phyloP scores from a whole-genome alignment of 35 echinoderm and acorn worm species.

The Lytechinus variegatus region DNA sequence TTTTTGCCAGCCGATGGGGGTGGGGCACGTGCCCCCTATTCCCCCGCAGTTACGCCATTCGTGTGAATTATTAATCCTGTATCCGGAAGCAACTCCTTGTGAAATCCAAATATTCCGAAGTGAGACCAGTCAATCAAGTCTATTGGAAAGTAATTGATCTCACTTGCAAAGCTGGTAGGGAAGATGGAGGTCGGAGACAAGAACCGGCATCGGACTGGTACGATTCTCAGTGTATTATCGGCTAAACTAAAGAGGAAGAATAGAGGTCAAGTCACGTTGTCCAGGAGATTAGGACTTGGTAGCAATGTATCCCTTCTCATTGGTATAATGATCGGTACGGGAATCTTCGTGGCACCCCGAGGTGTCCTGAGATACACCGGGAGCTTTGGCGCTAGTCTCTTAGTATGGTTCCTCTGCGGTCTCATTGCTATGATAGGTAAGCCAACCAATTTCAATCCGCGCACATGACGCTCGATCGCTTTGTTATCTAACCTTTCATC shows the following conservation, averaged over 20 bases:
- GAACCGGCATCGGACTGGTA: neutral
- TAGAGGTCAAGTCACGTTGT: neutral
- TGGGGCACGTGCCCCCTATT: too few species aligned
- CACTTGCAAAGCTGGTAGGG: too few species aligned
- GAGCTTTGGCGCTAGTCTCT: neutral
- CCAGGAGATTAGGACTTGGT: neutral
- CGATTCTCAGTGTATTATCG: neutral
- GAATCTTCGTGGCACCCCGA: slow-evolving; percentile 38
- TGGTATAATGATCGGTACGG: slow-evolving; percentile 27
- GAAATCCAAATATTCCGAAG: too few species aligned
- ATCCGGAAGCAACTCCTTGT: too few species aligned
- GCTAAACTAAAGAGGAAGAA: neutral
- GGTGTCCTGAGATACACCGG: neutral
- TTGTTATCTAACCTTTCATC: too few species aligned
- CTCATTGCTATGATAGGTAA: slow-evolving; percentile 29
- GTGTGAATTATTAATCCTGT: too few species aligned
- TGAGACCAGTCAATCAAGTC: too few species aligned
- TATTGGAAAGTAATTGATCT: too few species aligned
- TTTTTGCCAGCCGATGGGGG: too few species aligned
- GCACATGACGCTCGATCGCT: neutral
- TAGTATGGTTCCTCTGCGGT: slow-evolving; percentile 43
- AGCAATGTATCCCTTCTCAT: neutral
- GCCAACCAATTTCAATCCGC: neutral
- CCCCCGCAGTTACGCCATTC: too few species aligned
- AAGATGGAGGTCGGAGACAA: neutral